These are phyloP conservation scores for Saimiri boliviensis DNA, from an alignment of 2,113 vertebrate genomes.

Conservation along the genomic window DNA sequence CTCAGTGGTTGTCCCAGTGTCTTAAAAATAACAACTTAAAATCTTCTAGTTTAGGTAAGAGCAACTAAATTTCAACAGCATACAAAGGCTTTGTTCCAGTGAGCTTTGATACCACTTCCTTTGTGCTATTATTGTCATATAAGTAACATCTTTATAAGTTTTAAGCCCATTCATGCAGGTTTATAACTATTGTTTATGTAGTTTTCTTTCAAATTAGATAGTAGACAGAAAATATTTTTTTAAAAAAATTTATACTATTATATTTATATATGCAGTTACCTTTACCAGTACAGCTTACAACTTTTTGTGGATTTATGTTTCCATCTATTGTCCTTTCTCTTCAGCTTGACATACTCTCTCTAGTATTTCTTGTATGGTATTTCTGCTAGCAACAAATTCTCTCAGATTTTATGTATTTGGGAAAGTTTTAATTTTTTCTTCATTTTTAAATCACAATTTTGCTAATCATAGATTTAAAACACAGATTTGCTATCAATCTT, in stretches of 20 bases:
- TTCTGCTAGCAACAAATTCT: neutral
- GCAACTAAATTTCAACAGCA: neutral
- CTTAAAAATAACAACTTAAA: neutral
- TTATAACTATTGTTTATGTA: neutral
- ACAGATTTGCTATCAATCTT: neutral
- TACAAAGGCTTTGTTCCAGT: neutral
- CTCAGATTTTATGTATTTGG: neutral
- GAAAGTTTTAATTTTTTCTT: neutral
- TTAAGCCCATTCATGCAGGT: neutral
- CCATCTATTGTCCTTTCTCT: neutral
- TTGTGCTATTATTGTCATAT: neutral
- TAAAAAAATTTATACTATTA: neutral
- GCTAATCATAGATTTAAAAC: neutral
- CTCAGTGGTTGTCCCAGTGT: neutral
- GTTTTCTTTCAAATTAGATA: neutral
- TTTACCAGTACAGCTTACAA: neutral
- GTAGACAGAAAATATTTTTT: neutral
- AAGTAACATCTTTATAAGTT: neutral
- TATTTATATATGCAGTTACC: neutral
- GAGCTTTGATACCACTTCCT: neutral
- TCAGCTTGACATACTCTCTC: neutral
- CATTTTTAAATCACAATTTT: neutral
- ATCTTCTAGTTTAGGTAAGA: neutral
- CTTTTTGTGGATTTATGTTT: neutral
- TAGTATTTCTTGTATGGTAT: neutral